Base-by-base conservation (phyloP, 1,140 invertebrate genomes). In the Plodia interpunctella region DNA sequence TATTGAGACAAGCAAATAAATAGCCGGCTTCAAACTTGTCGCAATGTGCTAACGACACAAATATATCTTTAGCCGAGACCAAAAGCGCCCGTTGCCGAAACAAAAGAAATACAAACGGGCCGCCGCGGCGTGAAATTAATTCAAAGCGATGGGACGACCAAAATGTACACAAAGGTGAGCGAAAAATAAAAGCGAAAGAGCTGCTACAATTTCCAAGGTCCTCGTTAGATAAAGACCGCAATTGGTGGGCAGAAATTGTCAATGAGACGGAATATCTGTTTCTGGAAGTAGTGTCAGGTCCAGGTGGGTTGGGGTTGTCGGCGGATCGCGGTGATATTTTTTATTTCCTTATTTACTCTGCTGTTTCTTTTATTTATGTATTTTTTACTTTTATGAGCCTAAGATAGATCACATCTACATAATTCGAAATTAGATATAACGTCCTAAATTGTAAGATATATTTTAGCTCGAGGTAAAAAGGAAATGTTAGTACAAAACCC, bases 1-100 rank as follows among this genome's bases (percentile, higher is more conserved):
- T 76, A 81, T 81, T 75, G 75, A 78, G 70, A 75, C 74, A 79
- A 76, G 68, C 61, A 77, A 80, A 84, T 80, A 77, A 76, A 81
- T 83, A 76, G 76, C 73, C 52, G 51, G 63, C 65, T 74, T 74
- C 71, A 74, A 75, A 78, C 66, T 82, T 76, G 73, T 74, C 72
- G 70, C 75, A 78, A 73, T 69, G 70, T 68, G 71, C 66, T 75
- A 76, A 79, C 69, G 70, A 65, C 53, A 62, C 62, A 65, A 73
- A 76, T 80, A 73, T 78, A 79, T 78, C 72, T 80, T 63, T 64
- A 72, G 74, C 60, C 66, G 60, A 63, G 54, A 73, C 66, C 70
- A 71, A 78, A 77, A 74, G 71, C 64, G 64, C 65, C 65, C 65
- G 75, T 67, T 64, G 71, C 71, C 60, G 59, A 72, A 75, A 82